Evolutionary conservation across 2,113 vertebrate genomes (phyloP).

Genomic region (Stictonetta naevosa): DNA sequence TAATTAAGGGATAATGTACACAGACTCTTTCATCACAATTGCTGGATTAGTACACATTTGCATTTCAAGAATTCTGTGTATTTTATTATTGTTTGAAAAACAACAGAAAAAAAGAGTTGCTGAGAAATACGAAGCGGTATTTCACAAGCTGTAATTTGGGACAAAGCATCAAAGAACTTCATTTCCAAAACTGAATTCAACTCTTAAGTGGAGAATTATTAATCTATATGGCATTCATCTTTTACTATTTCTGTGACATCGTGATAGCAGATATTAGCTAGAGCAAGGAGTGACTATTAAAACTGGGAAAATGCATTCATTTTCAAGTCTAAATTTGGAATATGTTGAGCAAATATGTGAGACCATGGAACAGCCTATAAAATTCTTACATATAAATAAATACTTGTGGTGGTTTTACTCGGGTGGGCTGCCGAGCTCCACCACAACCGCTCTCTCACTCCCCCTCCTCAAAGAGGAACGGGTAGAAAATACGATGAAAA

Average conservation of each 20-base stretch:
- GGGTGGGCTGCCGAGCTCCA: too few species aligned
- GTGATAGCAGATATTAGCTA: neutral
- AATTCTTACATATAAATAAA: neutral
- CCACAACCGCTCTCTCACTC: too few species aligned
- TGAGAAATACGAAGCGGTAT: neutral
- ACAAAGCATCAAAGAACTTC: neutral
- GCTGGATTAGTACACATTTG: neutral
- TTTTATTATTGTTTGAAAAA: neutral
- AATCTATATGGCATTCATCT: neutral
- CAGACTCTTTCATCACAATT: neutral
- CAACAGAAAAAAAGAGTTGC: neutral
- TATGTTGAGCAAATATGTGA: neutral
- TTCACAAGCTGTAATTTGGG: neutral
- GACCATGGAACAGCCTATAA: neutral
- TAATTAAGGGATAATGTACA: neutral
- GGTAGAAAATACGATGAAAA: too few species aligned
- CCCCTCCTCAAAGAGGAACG: too few species aligned
- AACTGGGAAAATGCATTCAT: neutral
- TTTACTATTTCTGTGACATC: neutral
- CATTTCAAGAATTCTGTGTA: neutral
- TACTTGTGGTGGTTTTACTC: neutral
- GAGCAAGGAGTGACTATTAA: neutral
- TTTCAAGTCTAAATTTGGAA: neutral
- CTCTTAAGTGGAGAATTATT: neutral
- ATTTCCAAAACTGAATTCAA: neutral